Conservation (phyloP, 2,888 invertebrate species). For the Brenthis daphne region DNA sequence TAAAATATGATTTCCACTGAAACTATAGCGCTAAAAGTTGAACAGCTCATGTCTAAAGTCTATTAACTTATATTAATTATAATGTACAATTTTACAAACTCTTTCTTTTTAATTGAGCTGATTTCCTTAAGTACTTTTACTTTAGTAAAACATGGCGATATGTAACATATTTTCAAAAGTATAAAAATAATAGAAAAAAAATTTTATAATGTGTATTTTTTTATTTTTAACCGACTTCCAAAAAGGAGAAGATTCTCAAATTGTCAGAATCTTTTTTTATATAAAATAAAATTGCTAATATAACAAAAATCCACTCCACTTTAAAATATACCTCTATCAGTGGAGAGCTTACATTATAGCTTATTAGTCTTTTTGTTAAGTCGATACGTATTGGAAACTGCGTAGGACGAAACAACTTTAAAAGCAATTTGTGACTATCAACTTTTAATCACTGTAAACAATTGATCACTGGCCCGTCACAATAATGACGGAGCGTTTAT, state of each 20-base stretch:
- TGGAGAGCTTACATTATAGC: conserved; percentile 43
- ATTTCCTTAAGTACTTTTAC: too few species aligned
- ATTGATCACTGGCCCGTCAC: conserved; percentile 37
- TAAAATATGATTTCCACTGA: conserved; percentile 6
- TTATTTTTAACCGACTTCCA: too few species aligned
- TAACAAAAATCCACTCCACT: background rate
- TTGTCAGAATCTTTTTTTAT: too few species aligned
- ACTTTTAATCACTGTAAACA: conserved; percentile 46
- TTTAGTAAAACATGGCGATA: too few species aligned
- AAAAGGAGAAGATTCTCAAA: too few species aligned
- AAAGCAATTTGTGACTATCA: conserved; percentile 47
- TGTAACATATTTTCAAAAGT: too few species aligned
- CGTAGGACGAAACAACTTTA: conserved; percentile 43
- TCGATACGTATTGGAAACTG: conserved; percentile 37
- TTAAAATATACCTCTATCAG: conserved; percentile 39
- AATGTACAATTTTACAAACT: too few species aligned
- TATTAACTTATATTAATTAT: background rate
- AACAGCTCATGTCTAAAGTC: background rate
- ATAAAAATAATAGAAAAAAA: too few species aligned
- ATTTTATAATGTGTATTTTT: background rate
- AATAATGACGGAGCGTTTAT: conserved; percentile 29
- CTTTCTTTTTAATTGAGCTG: too few species aligned
- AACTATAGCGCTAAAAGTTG: background rate
- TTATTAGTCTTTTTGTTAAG: conserved; percentile 43
- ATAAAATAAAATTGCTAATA: too few species aligned